Evolutionary conservation across 2,888 invertebrate species (phyloP).

Genomic region (Mamestra brassicae): DNA sequence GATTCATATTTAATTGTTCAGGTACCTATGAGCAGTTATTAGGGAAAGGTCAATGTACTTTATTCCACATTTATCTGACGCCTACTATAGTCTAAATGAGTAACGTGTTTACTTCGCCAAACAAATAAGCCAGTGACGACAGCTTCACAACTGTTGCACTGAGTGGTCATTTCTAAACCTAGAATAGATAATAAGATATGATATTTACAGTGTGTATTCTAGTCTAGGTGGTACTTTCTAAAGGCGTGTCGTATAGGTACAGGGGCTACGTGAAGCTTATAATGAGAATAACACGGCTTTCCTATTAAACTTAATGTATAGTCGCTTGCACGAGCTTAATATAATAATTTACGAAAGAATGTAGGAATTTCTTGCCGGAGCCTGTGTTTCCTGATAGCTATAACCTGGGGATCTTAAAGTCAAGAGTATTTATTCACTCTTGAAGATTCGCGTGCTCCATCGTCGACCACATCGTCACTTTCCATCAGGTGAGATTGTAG

Average conservation of each 20-base stretch:
- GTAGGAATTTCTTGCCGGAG: too few species aligned
- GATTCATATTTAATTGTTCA: too few species aligned
- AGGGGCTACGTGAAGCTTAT: conserved; percentile 40
- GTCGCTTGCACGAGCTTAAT: conserved; percentile 1
- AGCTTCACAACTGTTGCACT: conserved; percentile 2
- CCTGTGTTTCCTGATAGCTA: too few species aligned
- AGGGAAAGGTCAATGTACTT: too few species aligned
- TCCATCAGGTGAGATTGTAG: too few species aligned
- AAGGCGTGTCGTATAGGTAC: conserved; percentile 35
- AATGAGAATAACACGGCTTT: conserved; percentile 58
- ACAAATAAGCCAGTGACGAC: conserved; percentile 2
- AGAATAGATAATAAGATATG: conserved; percentile 43
- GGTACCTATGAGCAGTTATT: too few species aligned
- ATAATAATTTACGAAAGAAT: too few species aligned
- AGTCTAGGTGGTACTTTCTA: conserved; percentile 46
- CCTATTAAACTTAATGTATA: conserved; percentile 52
- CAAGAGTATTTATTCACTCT: too few species aligned
- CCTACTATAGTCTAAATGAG: background rate
- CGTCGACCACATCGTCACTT: too few species aligned
- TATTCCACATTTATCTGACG: too few species aligned
- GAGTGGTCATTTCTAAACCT: background rate
- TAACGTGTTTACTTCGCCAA: background rate
- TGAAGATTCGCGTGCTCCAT: too few species aligned
- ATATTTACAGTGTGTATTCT: conserved; percentile 31
- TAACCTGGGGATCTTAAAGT: too few species aligned